Conservation (phyloP, 2,888 invertebrate species). For the Pristionchus mayeri region DNA sequence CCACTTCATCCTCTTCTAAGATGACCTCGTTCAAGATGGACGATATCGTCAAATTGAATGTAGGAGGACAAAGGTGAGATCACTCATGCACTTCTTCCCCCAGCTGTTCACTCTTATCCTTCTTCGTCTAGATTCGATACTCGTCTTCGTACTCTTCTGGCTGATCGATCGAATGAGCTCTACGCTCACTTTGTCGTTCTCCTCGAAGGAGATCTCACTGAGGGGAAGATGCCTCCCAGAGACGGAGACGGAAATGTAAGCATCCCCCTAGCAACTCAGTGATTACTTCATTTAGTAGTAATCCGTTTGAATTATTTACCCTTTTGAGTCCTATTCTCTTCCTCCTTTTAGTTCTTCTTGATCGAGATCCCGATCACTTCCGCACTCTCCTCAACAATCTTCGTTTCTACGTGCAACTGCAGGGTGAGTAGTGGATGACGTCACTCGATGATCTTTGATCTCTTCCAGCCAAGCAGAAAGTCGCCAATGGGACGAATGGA, state of each 20-base stretch:
- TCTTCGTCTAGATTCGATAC: constrained; percentile 48
- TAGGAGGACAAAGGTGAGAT: constrained; percentile 47
- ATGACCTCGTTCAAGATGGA: constrained; percentile 40
- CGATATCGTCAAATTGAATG: constrained; percentile 46
- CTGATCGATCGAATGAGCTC: constrained; percentile 50
- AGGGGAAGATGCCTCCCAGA: constrained; percentile 37
- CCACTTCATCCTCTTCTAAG: background rate
- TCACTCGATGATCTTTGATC: background rate
- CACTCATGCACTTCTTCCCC: too few species aligned
- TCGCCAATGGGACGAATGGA: constrained; percentile 47
- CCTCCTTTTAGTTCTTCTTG: constrained; percentile 53
- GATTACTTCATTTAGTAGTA: background rate
- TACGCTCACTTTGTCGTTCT: constrained; percentile 48
- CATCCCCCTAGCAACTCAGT: background rate
- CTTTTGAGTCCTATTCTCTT: too few species aligned
- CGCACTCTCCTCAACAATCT: constrained; percentile 53
- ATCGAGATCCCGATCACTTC: constrained; percentile 54
- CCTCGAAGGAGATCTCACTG: constrained; percentile 39
- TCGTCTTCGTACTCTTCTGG: constrained; percentile 44
- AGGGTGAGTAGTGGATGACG: background rate
- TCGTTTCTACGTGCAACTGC: constrained; percentile 50
- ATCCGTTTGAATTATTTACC: background rate
- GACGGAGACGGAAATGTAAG: constrained; percentile 49
- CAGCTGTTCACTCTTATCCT: too few species aligned
- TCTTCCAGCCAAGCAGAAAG: constrained; percentile 27